Evolutionary conservation across 1,140 invertebrate genomes (phyloP), one percentile per base, ranked within the genome.

Genomic region (Fopius arisanus): DNA sequence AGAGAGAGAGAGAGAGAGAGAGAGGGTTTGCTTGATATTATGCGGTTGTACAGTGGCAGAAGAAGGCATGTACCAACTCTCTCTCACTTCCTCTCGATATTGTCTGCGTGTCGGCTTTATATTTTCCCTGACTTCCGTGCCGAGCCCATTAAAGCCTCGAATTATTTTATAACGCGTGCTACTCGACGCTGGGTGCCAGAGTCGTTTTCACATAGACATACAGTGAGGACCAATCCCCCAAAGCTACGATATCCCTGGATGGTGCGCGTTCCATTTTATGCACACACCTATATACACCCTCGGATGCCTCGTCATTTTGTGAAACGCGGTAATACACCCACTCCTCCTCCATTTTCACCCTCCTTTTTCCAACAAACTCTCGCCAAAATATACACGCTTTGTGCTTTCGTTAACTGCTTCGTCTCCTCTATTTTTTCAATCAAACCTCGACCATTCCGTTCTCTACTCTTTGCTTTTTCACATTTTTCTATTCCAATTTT

Each of bases 91-190:
- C 28, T 65, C 62, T 65, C 72, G 76, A 78, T 79, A 78, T 78
- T 73, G 78, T 77, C 77, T 77, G 71, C 77, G 74, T 77, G 77
- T 67, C 63, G 76, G 73, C 74, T 74, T 80, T 79, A 80, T 72
- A 77, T 78, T 77, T 59, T 76, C 71, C 69, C 72, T 71, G 72
- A 77, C 76, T 79, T 79, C 75, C 77, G 76, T 76, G 74, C 69
- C 71, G 54, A 67, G n/a, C 41, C 78, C 75, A 81, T 81, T 81
- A 78, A 79, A 77, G 73, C 70, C 59, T 77, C 72, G 69, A 76
- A 79, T 79, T 78, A 81, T 79, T 81, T 81, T 78, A 81, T 75
- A 81, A 79, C 75, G 63, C 41, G 43, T 48, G 21, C 54, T 70
- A 51, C 51, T 63, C 26, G 67, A 65, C 69, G 59, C 31, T 48